Percentiles rank a stretch among this genome's conserved stretches.
These are phyloP conservation scores for Telenomus remus DNA, from an alignment of 1,140 invertebrate species.

Conservation along the genomic window DNA sequence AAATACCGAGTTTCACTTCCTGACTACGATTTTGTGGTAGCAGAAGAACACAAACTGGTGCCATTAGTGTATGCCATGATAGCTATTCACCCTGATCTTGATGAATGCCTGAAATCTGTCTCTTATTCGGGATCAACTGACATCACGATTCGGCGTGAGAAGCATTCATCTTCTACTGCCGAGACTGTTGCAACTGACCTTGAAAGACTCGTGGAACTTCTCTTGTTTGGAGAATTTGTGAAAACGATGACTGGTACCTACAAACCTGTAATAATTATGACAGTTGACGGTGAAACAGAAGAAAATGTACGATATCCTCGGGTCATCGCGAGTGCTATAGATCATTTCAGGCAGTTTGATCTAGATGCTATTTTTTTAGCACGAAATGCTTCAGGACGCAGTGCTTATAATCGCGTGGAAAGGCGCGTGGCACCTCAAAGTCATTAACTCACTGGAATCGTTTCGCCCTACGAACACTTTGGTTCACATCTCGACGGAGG, in stretches of 20 bases:
- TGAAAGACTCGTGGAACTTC: constrained; percentile 9
- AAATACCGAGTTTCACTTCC: constrained; percentile 69
- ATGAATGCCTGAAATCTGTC: constrained; percentile 60
- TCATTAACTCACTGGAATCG: constrained; percentile 64
- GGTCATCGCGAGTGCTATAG: constrained; percentile 1
- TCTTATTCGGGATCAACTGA: constrained; percentile 70
- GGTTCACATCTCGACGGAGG: constrained; percentile 66
- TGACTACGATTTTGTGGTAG: constrained; percentile 73
- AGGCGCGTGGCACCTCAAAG: constrained; percentile 68
- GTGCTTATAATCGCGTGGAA: constrained; percentile 64
- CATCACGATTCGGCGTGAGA: constrained; percentile 66
- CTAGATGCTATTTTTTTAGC: constrained; percentile 69
- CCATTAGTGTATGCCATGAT: constrained; percentile 64
- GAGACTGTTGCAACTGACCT: constrained; percentile 18
- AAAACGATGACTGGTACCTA: constrained; percentile 15
- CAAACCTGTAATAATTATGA: constrained; percentile 13
- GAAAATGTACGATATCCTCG: constrained; percentile 11
- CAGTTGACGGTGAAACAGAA: constrained; percentile 22
- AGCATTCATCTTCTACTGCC: constrained; percentile 59
- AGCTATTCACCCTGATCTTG: constrained; percentile 33
- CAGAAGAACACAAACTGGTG: constrained; percentile 65
- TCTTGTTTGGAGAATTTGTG: constrained; percentile 47
- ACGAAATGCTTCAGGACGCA: constrained; percentile 68
- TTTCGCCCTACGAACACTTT: constrained; percentile 67
- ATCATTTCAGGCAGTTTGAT: constrained; percentile 12